A percentile compares a stretch with the other conserved stretches of the same genome.
Evolutionary conservation across 2,888 invertebrate genomes (phyloP).

Genomic region (Cepaea hortensis): DNA sequence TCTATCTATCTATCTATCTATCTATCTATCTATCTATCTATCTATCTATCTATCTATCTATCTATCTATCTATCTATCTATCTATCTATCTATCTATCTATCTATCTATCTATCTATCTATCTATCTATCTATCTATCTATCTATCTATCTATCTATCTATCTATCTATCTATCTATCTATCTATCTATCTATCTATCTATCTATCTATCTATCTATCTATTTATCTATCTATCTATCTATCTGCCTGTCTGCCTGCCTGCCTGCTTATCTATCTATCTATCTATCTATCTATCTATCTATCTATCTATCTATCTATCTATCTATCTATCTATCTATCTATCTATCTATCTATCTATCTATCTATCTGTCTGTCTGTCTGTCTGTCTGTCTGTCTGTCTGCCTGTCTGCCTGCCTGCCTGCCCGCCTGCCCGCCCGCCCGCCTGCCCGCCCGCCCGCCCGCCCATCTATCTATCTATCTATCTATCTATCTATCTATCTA

Average conservation of each 20-base stretch:
- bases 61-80: too few species aligned
- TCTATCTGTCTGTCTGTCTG: not conserved
- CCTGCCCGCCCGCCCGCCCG: too few species aligned
- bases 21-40: slow-evolving; percentile 7
- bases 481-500: slow-evolving; percentile 7
- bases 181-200: slow-evolving; percentile 4
- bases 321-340: slow-evolving; percentile 7
- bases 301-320: slow-evolving; percentile 7
- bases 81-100: too few species aligned
- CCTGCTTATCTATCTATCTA: too few species aligned
- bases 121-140: slow-evolving; percentile 7
- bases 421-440: too few species aligned
- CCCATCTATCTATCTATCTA: too few species aligned
- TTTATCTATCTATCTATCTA: too few species aligned
- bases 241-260: too few species aligned
- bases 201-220: too few species aligned
- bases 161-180: slow-evolving; percentile 7
- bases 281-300: slow-evolving; percentile 7
- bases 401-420: too few species aligned
- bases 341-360: too few species aligned
- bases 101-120: slow-evolving; percentile 7
- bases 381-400: not conserved
- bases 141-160: slow-evolving; percentile 7
- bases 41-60: slow-evolving; percentile 7
- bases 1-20: slow-evolving; percentile 7